Evolutionary conservation across 2,888 invertebrate species (phyloP).

Genomic region (Tuta absoluta): DNA sequence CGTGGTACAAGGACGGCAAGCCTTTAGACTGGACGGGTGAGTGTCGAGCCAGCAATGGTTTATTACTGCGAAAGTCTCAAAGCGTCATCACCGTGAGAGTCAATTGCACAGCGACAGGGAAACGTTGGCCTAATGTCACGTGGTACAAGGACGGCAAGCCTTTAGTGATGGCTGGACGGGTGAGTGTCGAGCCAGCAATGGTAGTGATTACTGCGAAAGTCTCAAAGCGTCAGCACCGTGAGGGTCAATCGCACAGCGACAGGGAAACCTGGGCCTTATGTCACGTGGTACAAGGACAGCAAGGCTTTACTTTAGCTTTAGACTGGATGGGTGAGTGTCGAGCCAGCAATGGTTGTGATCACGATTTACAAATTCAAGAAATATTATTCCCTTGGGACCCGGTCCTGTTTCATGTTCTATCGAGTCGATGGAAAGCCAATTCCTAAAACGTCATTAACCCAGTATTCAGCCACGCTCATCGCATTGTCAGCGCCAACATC

Average conservation of each 20-base stretch:
- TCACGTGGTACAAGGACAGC: slow-evolving; percentile 87
- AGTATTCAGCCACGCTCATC: too few species aligned
- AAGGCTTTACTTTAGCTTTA: too few species aligned
- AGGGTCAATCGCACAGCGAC: slow-evolving; percentile 79
- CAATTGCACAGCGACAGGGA: slow-evolving; percentile 85
- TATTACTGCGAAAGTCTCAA: slow-evolving; percentile 81
- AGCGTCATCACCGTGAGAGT: slow-evolving; percentile 85
- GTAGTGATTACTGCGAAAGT: too few species aligned
- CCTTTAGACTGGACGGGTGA: slow-evolving; percentile 73
- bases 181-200: slow-evolving; percentile 44
- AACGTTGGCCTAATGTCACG: slow-evolving; percentile 83
- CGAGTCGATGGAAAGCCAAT: too few species aligned
- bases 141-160: slow-evolving; percentile 86
- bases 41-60: too few species aligned
- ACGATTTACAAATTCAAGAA: too few species aligned
- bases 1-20: slow-evolving; percentile 86
- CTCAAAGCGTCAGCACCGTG: too few species aligned
- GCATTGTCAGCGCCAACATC: too few species aligned
- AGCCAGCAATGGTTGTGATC: too few species aligned
- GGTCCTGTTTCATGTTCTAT: too few species aligned
- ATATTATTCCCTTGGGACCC: too few species aligned
- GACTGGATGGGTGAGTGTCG: slow-evolving; percentile 68
- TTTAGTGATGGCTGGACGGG: slow-evolving; percentile 70
- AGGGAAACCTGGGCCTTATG: slow-evolving; percentile 84
- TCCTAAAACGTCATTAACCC: too few species aligned